Evolutionary conservation across 1,140 invertebrate species (phyloP), one percentile per base, ranked within the genome.

Genomic region (Penaeus japonicus): DNA sequence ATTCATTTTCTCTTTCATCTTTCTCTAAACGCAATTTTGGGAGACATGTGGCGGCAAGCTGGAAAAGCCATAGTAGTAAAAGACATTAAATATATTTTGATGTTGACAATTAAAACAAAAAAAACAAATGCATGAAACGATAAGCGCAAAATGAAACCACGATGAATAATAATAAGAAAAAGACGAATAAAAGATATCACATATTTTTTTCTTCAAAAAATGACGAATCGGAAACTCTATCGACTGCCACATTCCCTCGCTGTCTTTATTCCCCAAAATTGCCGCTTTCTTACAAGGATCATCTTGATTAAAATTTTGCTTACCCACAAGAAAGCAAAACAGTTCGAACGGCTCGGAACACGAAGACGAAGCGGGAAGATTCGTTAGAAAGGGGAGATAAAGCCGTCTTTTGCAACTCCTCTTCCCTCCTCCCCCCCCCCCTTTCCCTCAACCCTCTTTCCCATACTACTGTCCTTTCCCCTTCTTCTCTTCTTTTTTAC

Each of bases 291-390:
- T 89, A 84, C 81, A 39, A 32, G 54, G 87, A 89, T 89, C 87
- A 89, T 65, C 82, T 78, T 89, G 87, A 89, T 89, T 89, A 89
- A 89, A 89, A 89, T 89, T 89, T 89, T 89, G 87, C 87, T 89
- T 89, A 89, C 81, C 87, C 81, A 89, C 87, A 89, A 89, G 87
- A 89, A 89, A 89, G 65, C 87, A 89, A 89, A 89, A 89, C 87
- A 89, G 73, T 62, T 57, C 32, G 62, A 22, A 54, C 15, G 39
- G 86, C 12, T 30, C 39, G 27, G 59, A 62, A 24, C 22, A 18
- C n/a, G 39, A 18, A 2, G 65, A 32, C n/a, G 55, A 57, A 30
- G 47, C 53, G 53, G 59, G 18, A 84, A n/a, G 59, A 24, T 57
- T 32, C n/a, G n/a, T 47, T 24, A 24, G 32, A 39, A 47, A 24